These are phyloP conservation scores for Epistrophe eligans DNA, from an alignment of 2,888 invertebrate genomes.

Conservation along the genomic window DNA sequence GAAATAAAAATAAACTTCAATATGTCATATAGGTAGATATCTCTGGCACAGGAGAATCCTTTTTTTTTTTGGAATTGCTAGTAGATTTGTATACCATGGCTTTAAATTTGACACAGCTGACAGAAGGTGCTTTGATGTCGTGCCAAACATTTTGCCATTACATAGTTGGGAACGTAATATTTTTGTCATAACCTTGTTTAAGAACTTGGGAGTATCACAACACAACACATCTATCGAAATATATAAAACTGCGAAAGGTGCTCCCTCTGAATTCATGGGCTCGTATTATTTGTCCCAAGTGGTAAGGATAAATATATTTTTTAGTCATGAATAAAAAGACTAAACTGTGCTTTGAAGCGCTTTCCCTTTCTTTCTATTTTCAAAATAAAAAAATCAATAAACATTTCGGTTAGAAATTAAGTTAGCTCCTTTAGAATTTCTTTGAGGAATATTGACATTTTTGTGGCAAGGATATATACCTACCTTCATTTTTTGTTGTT, in stretches of 20 bases:
- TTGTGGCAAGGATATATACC: neutral
- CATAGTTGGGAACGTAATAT: neutral
- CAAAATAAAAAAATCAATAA: conserved; percentile 9
- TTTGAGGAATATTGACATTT: conserved; percentile 13
- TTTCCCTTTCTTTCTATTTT: neutral
- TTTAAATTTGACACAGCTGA: conserved; percentile 33
- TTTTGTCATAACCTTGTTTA: conserved; percentile 14
- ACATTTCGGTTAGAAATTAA: conserved; percentile 22
- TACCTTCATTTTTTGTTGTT: no score
- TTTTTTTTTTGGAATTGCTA: conserved; percentile 3
- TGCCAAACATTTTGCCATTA: conserved; percentile 25
- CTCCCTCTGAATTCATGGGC: neutral
- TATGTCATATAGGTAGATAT: neutral
- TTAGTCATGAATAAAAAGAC: conserved; percentile 9
- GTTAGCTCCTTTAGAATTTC: conserved; percentile 13
- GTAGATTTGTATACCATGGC: neutral
- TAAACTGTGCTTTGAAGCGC: neutral
- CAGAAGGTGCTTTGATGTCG: conserved; percentile 30
- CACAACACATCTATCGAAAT: no score
- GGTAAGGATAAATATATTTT: neutral
- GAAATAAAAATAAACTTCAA: conserved; percentile 3
- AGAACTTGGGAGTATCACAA: neutral
- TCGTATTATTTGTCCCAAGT: neutral
- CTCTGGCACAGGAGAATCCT: conserved; percentile 13
- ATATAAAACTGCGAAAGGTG: neutral